Conservation (phyloP, 2,888 invertebrate species). For the Pseudanteris insignis region DNA sequence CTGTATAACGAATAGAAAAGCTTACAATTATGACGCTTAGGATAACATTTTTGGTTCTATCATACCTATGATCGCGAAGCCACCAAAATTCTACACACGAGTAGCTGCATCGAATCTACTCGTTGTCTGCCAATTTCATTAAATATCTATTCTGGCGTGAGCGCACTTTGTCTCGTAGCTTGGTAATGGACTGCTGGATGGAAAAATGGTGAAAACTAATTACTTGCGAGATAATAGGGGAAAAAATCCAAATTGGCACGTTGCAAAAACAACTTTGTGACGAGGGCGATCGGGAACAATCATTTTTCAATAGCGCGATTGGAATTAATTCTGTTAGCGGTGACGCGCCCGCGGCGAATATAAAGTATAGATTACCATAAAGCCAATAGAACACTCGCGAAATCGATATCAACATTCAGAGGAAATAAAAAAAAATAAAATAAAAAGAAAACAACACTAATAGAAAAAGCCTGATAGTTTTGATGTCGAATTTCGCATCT, state of each 20-base stretch:
- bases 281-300: conserved; percentile 47
- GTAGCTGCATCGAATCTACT: conserved; percentile 35
- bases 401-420: conserved; percentile 43
- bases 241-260: conserved; percentile 43
- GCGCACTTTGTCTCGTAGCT: conserved; percentile 52
- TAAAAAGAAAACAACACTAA: conserved; percentile 42
- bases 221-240: conserved; percentile 47
- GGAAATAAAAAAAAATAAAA: too few relatives aligned
- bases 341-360: conserved; percentile 42
- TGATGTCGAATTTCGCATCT: conserved; percentile 31
- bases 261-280: conserved; percentile 42
- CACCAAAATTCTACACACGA: conserved; percentile 18
- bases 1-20: too few relatives aligned
- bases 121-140: conserved; percentile 58
- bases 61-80: conserved; percentile 7
- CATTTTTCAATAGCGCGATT: conserved; percentile 48
- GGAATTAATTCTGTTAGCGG: conserved; percentile 48
- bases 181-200: conserved; percentile 59
- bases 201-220: conserved; percentile 58
- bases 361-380: conserved; percentile 45
- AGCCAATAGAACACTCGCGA: conserved; percentile 42
- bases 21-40: conserved; percentile 20
- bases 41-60: too few relatives aligned
- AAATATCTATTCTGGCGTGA: conserved; percentile 60
- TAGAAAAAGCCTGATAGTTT: conserved; percentile 35